These are phyloP conservation scores for Acropora tenuis DNA, from an alignment of 64 coral and sea anemone species.

Conservation along the genomic window DNA sequence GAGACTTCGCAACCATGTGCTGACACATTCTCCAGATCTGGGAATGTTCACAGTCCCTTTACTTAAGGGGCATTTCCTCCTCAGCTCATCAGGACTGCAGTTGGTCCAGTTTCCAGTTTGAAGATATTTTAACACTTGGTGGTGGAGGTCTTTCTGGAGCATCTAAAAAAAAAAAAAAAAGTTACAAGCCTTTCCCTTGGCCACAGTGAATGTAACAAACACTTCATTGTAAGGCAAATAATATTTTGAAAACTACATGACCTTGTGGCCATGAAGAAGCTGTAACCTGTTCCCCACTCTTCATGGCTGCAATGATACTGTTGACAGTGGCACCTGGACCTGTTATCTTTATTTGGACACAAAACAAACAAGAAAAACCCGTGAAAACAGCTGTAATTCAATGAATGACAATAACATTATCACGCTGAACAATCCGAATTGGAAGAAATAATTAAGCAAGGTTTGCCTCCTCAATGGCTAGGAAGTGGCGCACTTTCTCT, in stretches of 20 bases:
- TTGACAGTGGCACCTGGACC: constrained; percentile 70
- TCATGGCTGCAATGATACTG: constrained; percentile 78
- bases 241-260: not conserved
- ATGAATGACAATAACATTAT: too few species aligned
- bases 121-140: constrained; percentile 29
- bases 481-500: too few species aligned
- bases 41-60: not conserved
- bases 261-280: constrained; percentile 3
- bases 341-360: constrained; percentile 4
- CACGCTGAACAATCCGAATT: too few species aligned
- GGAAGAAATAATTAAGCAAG: too few species aligned
- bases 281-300: not conserved
- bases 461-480: too few species aligned
- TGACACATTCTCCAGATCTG: too few species aligned
- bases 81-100: not conserved
- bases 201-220: not conserved
- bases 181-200: not conserved
- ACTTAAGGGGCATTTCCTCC: not conserved
- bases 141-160: constrained; percentile 42
- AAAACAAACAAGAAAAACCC: not conserved
- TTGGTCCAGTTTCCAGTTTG: constrained; percentile 57
- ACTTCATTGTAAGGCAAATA: not conserved
- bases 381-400: not conserved
- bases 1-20: not conserved
- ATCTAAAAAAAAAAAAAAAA: constrained; percentile 9